Base-by-base conservation (phyloP, 92 coral and sea anemone genomes). In the Palythoa heliodiscus region DNA sequence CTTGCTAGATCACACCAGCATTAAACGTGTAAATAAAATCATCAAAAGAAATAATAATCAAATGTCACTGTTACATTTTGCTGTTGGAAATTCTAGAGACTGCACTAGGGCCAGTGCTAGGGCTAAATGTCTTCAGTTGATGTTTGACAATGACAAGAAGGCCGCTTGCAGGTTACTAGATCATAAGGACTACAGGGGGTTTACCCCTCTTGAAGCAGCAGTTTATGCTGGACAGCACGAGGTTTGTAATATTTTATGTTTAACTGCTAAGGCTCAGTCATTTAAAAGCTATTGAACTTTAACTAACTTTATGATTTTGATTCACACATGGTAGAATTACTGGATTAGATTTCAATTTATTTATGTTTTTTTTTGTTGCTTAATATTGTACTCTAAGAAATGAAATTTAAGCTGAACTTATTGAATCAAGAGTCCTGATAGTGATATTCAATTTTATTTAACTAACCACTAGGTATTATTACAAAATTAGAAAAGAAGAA, bases 191-290 rank as follows among this genome's bases (percentile, higher is more conserved):
- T 77, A 70, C 57, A 73, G 11, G 5, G 91, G 87, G 0, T 79
- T 87, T 48, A 68, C 93, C 11, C 98, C 98, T 48, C 86, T 96
- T 71, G 95, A 74, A 55, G 96, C 96, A 73, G 98, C 98, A 52
- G 89, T 96, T 11, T 77, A 73, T 91, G 89, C 94, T 29, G 95
- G 92, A 16, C 98, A 96, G 52, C 93, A 92, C 75, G 89, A 94
- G 98, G 98, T 94, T 55, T 14, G 70, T 24, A 70, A 47, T 5
- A 60, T 10, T 58, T 14, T 11, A 14, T 14, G 3, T 11, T 13
- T 13, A 14, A 58, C 64, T 58, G 5, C 64, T 58, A 9, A 2
- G 20, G 20, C 63, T 17, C 19, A 3, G 16, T 43, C 4, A 7
- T 4, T 43, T 43, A 43, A 43, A 43, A 43, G 50, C 50, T 43